phyloP scores from a whole-genome alignment of 2,888 invertebrate genomes.

The Diarsia mendica region DNA sequence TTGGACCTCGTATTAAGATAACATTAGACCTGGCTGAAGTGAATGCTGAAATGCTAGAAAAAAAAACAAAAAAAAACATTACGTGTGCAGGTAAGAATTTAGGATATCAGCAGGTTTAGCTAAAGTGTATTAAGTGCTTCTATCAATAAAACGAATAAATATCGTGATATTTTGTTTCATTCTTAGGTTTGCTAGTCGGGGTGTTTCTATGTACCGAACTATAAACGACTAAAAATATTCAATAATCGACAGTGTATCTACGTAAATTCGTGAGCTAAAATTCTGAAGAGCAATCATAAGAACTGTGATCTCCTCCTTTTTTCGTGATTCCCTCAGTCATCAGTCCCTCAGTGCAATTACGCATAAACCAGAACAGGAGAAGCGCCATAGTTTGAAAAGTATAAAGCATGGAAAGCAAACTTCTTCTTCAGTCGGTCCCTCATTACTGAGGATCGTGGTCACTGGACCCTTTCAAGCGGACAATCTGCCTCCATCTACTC shows the following conservation, averaged over 20 bases:
- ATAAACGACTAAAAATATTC: background rate
- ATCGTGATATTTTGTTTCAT: conserved; percentile 14
- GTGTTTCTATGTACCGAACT: background rate
- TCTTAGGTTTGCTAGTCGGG: background rate
- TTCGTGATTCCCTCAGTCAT: background rate
- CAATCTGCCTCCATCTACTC: no score
- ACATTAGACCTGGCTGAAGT: background rate
- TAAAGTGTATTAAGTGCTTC: conserved; percentile 3
- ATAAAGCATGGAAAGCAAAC: background rate
- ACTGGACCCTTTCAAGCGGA: no score
- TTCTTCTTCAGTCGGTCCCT: no score
- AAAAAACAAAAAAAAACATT: no score
- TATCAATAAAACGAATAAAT: conserved; percentile 15
- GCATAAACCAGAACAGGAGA: background rate
- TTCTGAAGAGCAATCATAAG: background rate
- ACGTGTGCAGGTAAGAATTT: background rate
- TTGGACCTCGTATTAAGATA: background rate
- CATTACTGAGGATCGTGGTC: no score
- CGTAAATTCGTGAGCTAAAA: background rate
- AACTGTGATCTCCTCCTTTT: background rate
- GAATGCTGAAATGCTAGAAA: background rate
- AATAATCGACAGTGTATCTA: background rate
- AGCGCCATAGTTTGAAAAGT: background rate
- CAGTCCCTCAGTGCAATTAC: background rate
- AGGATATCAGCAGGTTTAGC: background rate